phyloP scores from a whole-genome alignment of 2,113 vertebrate genomes.

The Onychorhynchus coronatus region DNA sequence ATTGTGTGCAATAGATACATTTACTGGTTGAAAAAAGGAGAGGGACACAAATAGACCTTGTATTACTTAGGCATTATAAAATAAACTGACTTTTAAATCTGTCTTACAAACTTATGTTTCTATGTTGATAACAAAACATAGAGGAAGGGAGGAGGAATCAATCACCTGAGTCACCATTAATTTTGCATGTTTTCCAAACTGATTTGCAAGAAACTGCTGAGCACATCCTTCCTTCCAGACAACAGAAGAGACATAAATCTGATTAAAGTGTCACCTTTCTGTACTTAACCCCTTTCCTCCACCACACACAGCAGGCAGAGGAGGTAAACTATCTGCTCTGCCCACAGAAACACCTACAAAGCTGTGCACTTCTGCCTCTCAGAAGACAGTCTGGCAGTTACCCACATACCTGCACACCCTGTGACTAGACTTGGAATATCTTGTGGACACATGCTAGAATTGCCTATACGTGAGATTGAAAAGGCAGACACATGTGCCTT shows the following conservation, averaged over 20 bases:
- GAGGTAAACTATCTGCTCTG: background rate
- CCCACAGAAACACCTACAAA: background rate
- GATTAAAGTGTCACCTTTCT: background rate
- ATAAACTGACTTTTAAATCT: background rate
- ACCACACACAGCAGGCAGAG: background rate
- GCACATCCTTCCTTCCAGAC: background rate
- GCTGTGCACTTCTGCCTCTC: background rate
- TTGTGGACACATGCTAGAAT: background rate
- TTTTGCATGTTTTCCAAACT: background rate
- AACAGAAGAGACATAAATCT: background rate
- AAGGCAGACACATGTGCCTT: background rate
- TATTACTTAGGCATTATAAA: background rate
- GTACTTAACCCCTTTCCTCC: background rate
- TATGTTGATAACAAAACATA: background rate
- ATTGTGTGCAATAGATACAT: background rate
- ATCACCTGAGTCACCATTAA: background rate
- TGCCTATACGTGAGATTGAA: accelerated
- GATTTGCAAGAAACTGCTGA: background rate
- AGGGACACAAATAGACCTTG: accelerated
- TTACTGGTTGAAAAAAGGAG: background rate
- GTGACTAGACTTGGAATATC: background rate
- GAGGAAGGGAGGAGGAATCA: background rate
- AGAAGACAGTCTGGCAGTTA: background rate
- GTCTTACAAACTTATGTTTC: background rate
- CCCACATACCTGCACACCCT: background rate